These are phyloP conservation scores for Monodelphis domestica DNA, from an alignment of 2,797 vertebrate species.

Conservation along the genomic window DNA sequence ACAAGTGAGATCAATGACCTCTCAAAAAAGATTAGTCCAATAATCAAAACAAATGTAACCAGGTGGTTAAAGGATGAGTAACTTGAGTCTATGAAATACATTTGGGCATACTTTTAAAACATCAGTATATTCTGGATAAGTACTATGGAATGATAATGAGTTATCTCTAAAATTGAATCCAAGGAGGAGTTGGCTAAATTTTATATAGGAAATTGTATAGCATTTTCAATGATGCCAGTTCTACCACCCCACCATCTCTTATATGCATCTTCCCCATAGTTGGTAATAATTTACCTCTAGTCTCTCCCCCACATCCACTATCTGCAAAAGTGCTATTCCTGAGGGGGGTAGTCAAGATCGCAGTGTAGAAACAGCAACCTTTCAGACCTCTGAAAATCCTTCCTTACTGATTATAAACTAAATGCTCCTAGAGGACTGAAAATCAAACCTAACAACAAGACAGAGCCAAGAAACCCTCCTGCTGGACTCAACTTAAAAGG, in stretches of 20 bases:
- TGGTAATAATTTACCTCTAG: no score
- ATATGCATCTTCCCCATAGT: neutral
- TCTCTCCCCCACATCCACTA: no score
- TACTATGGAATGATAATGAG: neutral
- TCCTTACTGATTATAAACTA: no score
- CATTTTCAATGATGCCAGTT: neutral
- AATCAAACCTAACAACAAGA: no score
- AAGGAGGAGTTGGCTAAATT: neutral
- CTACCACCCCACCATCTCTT: neutral
- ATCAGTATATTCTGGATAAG: neutral
- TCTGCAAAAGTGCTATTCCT: no score
- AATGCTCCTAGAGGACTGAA: no score
- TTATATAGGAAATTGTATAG: neutral
- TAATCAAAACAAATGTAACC: neutral
- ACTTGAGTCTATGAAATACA: neutral
- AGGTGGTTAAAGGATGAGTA: neutral
- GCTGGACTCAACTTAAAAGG: no score
- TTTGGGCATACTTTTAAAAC: neutral
- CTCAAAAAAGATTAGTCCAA: neutral
- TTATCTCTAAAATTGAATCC: neutral
- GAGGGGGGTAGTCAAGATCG: no score
- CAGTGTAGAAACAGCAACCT: no score
- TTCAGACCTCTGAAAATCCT: no score
- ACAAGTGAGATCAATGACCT: neutral
- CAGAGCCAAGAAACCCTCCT: no score